These are phyloP conservation scores for Triplophysa rosa DNA, from an alignment of 2,113 vertebrate genomes.

Conservation along the genomic window DNA sequence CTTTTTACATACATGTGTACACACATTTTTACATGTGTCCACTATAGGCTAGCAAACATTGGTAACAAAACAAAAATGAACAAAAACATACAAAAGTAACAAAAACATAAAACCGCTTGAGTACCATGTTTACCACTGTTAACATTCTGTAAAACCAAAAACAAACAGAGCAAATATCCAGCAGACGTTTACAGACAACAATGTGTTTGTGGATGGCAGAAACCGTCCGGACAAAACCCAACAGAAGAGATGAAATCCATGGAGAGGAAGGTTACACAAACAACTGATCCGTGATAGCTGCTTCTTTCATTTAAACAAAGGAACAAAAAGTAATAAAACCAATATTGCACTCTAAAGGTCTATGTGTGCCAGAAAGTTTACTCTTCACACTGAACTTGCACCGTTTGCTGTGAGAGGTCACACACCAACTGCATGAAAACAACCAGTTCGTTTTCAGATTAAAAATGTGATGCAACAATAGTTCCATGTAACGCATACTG, in stretches of 20 bases:
- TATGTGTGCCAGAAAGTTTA: background rate
- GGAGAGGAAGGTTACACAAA: background rate
- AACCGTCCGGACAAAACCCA: background rate
- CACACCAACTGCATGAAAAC: background rate
- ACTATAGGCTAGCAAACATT: too few species aligned
- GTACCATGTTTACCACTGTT: too few species aligned
- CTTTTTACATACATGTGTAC: too few species aligned
- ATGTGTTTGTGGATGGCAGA: background rate
- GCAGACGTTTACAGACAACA: background rate
- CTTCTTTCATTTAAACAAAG: background rate
- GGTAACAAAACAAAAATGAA: too few species aligned
- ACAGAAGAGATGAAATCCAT: background rate
- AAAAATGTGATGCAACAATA: too few species aligned
- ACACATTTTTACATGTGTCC: too few species aligned
- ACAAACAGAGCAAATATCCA: background rate
- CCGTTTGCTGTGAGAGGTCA: background rate
- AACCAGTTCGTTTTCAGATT: background rate
- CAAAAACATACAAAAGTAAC: too few species aligned
- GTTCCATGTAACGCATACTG: too few species aligned
- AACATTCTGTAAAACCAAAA: background rate
- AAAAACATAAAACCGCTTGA: too few species aligned
- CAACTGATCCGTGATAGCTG: background rate
- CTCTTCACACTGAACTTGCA: background rate
- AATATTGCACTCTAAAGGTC: background rate
- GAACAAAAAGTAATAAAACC: background rate